Evolutionary conservation across 2,113 vertebrate species (phyloP).

Genomic region (Miniopterus natalensis): DNA sequence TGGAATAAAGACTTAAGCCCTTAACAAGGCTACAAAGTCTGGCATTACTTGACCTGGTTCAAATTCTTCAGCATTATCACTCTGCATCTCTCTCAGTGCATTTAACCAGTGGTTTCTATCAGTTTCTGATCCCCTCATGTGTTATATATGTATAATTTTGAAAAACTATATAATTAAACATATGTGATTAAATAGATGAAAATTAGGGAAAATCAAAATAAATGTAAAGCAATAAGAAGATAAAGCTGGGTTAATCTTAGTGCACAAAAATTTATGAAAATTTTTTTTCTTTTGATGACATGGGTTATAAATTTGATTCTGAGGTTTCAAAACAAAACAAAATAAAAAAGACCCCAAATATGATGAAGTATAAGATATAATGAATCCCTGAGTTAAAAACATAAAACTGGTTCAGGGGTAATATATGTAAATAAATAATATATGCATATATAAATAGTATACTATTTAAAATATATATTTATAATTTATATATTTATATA

Average conservation of each 20-base stretch:
- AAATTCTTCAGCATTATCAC: neutral
- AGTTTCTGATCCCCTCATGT: neutral
- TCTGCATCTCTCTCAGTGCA: neutral
- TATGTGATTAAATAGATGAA: neutral
- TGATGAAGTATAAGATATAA: neutral
- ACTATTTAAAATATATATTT: neutral
- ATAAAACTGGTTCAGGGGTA: neutral
- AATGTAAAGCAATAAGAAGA: neutral
- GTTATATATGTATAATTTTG: neutral
- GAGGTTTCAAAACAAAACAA: neutral
- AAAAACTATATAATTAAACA: neutral
- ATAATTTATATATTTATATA: neutral
- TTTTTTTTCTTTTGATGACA: neutral
- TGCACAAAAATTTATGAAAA: neutral
- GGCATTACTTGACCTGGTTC: neutral
- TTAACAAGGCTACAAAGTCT: neutral
- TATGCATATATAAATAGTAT: neutral
- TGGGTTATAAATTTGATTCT: neutral
- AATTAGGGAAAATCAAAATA: neutral
- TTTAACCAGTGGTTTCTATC: neutral
- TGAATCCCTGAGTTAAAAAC: neutral
- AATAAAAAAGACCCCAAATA: neutral
- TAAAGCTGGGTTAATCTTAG: neutral
- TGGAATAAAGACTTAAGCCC: neutral
- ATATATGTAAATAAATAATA: neutral